A percentile compares a stretch with the other conserved stretches of the same genome.
Evolutionary conservation across 2,113 vertebrate genomes (phyloP).

Genomic region (Physeter macrocephalus): DNA sequence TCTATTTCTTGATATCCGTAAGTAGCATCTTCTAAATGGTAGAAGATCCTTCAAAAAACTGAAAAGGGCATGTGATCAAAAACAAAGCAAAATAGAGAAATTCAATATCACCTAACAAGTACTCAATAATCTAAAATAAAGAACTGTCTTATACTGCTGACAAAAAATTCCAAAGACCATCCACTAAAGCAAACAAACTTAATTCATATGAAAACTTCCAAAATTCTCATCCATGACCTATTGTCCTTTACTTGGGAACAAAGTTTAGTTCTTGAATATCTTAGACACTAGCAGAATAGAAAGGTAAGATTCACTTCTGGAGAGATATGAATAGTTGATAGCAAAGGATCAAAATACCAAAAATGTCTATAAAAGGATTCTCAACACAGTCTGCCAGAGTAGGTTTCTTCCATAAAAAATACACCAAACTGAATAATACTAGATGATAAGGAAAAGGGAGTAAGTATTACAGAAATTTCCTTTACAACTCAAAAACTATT

Average conservation of each 20-base stretch:
- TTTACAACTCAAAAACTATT: slow-evolving; percentile 38
- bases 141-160: background rate
- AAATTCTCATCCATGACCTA: slow-evolving; percentile 14
- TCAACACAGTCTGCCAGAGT: background rate
- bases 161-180: background rate
- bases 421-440: background rate
- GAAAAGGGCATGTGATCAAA: background rate
- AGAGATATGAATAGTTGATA: background rate
- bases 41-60: background rate
- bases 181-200: background rate
- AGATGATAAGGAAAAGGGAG: background rate
- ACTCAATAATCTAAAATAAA: slow-evolving; percentile 29
- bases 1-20: background rate
- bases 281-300: background rate
- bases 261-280: background rate
- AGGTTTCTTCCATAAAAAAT: slow-evolving; percentile 8
- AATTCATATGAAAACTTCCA: background rate
- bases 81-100: slow-evolving; percentile 27
- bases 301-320: background rate
- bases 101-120: background rate
- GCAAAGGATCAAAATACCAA: slow-evolving; percentile 2
- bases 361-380: background rate
- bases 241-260: slow-evolving; percentile 3
- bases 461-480: background rate
- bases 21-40: background rate